phyloP scores from a whole-genome alignment of 2,113 vertebrate species.

The Sporophila hypoxantha region DNA sequence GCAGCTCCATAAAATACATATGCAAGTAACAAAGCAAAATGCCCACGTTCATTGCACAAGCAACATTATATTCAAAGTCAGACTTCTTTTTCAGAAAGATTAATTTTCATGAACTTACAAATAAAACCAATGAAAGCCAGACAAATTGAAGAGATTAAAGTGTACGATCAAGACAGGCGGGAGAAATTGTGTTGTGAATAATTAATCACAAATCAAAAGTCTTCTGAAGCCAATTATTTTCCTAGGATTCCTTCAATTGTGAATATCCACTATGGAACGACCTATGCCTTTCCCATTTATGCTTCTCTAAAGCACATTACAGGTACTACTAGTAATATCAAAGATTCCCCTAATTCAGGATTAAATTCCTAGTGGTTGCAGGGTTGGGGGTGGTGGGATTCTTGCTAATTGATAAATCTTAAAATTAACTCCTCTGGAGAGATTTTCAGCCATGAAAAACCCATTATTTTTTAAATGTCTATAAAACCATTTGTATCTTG shows the following conservation, averaged over 20 bases:
- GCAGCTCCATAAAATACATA: neutral
- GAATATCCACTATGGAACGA: neutral
- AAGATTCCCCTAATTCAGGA: neutral
- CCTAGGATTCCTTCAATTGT: neutral
- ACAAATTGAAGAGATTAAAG: constrained; percentile 51
- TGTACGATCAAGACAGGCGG: neutral
- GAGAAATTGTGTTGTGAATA: constrained; percentile 46
- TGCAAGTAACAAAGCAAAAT: neutral
- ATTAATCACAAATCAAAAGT: constrained; percentile 45
- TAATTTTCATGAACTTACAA: constrained; percentile 54
- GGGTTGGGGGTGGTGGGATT: rapidly evolving
- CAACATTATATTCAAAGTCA: constrained; percentile 2
- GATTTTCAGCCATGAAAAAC: neutral
- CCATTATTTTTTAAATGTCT: neutral
- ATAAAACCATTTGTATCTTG: neutral
- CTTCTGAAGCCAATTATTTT: constrained; percentile 42
- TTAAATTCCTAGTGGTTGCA: neutral
- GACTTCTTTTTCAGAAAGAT: constrained; percentile 19
- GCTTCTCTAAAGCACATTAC: neutral
- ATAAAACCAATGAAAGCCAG: constrained; percentile 33
- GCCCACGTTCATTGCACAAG: neutral
- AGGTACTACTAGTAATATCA: neutral
- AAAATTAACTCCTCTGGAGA: neutral
- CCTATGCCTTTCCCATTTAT: neutral
- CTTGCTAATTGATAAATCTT: neutral